These are phyloP conservation scores for Lottia scabra DNA, from an alignment of 2,888 invertebrate species.

Conservation along the genomic window DNA sequence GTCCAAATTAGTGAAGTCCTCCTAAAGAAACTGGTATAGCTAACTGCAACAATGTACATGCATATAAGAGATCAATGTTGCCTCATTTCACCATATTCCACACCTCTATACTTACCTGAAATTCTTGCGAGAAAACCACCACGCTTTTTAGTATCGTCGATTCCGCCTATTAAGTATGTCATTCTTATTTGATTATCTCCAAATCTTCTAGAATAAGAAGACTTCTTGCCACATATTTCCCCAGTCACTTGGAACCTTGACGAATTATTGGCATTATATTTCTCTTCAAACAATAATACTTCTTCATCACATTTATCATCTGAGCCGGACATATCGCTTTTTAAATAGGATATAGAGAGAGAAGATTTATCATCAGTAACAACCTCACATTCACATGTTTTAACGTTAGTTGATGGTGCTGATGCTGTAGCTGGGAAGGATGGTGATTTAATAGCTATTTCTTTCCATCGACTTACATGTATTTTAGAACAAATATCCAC, in stretches of 20 bases:
- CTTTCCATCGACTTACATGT: background rate
- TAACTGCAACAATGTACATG: too few relatives aligned
- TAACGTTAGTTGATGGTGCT: background rate
- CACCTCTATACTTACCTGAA: background rate
- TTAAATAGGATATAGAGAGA: slow-evolving; percentile 6
- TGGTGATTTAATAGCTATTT: slow-evolving; percentile 13
- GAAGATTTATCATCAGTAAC: slow-evolving; percentile 9
- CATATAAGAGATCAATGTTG: too few relatives aligned
- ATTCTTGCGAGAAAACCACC: slow-evolving; percentile 8
- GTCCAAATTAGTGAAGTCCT: too few relatives aligned
- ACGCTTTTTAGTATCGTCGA: background rate
- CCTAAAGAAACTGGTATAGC: too few relatives aligned
- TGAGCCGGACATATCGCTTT: slow-evolving; percentile 9
- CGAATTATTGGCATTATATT: background rate
- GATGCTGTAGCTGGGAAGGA: slow-evolving; percentile 8
- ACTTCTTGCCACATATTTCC: slow-evolving; percentile 12
- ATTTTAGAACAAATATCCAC: slow-evolving; percentile 8
- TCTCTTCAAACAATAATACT: slow-evolving; percentile 8
- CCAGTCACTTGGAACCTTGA: slow-evolving; percentile 15
- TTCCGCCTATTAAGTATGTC: slow-evolving; percentile 8
- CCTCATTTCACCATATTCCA: too few relatives aligned
- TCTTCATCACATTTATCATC: slow-evolving; percentile 9
- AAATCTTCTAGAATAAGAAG: background rate
- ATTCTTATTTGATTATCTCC: slow-evolving; percentile 9
- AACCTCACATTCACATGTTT: slow-evolving; percentile 15